Base-by-base conservation (phyloP, 1,140 invertebrate genomes). In the Harlomillsia oculata region DNA sequence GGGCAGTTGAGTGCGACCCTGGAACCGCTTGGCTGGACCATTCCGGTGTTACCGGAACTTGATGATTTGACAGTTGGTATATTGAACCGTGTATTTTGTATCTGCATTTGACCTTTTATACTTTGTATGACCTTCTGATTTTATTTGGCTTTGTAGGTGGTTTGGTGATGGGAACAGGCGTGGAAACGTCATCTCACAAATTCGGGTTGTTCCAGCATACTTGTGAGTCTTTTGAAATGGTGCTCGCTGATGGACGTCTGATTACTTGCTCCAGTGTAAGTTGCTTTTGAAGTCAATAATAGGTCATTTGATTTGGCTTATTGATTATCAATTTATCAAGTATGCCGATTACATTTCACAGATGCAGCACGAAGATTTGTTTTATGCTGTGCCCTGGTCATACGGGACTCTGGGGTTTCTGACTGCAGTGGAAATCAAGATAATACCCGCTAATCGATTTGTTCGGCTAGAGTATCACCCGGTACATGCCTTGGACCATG, bases 361-460 rank as follows among this genome's bases (percentile, higher is more conserved):
- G 81, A 74, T 80, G 30, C 74, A 83, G 56, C 81, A 87, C 65
- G 63, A 78, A 25, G 84, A 88, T 60, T 67, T 89, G 9, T 90
- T 83, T 69, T 82, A 86, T 69, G 74, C 83, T 3, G 74, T 89
- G 3, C 87, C 87, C 0, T 89, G 86, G 87, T 88, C 85, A 0
- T 85, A 91, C 71, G 87, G 87, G 9, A 89, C 86, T 5, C 72
- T 90, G 8, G 86, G 87, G n/a, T 86, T 91, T 67, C 71, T 90
- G 5, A 84, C 85, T 1, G 79, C 85, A 2, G 85, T 82, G 2
- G 82, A 85, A 65, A 79, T 91, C 20, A 75, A 78, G 69, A 80
- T 90, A 37, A 76, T 89, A 53, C 85, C 86, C 9, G 80, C 82
- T n/a, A 73, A 76, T 53, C 78, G 78, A 63, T 83, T 76, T 67